phyloP scores from a whole-genome alignment of 2,797 vertebrate genomes.

The Liparis tanakae region DNA sequence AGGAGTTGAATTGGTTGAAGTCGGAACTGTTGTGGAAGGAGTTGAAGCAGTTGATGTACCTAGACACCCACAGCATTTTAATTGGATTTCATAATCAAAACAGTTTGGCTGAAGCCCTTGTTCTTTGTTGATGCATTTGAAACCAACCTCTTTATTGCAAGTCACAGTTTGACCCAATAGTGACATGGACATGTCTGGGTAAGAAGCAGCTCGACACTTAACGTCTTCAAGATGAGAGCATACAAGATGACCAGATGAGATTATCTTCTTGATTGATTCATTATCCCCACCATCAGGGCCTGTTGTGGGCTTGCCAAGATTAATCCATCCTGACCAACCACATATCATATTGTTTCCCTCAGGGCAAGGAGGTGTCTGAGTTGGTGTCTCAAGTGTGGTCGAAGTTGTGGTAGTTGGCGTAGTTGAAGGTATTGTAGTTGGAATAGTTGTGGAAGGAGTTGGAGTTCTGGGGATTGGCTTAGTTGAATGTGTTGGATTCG shows the following conservation, averaged over 20 bases:
- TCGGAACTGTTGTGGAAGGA: background rate
- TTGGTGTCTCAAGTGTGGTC: too few species aligned
- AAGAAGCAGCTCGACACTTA: conserved; percentile 34
- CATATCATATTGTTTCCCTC: conserved; percentile 19
- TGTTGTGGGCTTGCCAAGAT: conserved; percentile 34
- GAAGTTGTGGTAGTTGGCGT: background rate
- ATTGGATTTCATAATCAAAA: conserved; percentile 62
- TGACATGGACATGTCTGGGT: conserved; percentile 23
- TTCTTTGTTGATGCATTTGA: conserved; percentile 55
- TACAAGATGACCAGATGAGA: conserved; percentile 2
- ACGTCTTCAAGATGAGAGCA: conserved; percentile 33
- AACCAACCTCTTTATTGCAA: conserved; percentile 42
- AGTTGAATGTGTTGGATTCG: background rate
- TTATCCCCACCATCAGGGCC: conserved; percentile 50
- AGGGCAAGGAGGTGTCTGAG: background rate
- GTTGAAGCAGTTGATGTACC: background rate
- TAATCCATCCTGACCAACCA: conserved; percentile 43
- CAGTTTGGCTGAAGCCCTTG: conserved; percentile 49
- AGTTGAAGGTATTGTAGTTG: background rate
- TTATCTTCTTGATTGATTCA: conserved; percentile 49
- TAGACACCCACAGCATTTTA: conserved; percentile 44
- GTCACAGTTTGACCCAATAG: conserved; percentile 41
- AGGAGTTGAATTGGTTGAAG: background rate
- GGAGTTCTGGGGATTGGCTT: background rate
- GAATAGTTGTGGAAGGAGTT: background rate